phyloP scores from a whole-genome alignment of 2,113 vertebrate genomes.

The Chaetorhynchus papuensis region DNA sequence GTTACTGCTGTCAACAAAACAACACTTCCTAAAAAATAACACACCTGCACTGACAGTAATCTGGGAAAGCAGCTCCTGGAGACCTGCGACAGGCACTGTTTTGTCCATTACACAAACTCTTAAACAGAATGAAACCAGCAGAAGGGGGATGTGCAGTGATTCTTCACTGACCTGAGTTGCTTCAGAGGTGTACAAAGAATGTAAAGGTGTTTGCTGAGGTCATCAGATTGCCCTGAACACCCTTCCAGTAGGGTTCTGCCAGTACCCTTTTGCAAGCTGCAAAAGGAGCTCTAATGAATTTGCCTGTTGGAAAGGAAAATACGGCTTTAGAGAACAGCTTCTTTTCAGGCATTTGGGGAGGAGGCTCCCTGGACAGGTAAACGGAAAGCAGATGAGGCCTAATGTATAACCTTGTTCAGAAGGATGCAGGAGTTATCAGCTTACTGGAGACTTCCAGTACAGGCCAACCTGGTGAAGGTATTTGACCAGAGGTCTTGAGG shows the following conservation, averaged over 20 bases:
- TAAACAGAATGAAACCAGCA: background rate
- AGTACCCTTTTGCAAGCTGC: background rate
- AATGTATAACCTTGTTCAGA: background rate
- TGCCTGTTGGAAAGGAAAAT: background rate
- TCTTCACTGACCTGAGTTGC: background rate
- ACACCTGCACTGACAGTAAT: background rate
- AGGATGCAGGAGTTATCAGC: background rate
- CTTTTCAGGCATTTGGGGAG: background rate
- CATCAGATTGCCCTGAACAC: background rate
- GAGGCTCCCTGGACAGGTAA: background rate
- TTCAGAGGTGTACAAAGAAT: background rate
- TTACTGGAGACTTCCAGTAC: background rate
- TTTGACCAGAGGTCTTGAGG: background rate
- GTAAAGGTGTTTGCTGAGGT: background rate
- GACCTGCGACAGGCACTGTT: background rate
- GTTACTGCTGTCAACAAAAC: background rate
- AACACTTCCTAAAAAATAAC: background rate
- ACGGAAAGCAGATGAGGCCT: background rate
- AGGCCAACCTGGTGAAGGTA: background rate
- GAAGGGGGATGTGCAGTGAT: background rate
- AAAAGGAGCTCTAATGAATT: background rate
- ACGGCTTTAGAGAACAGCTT: background rate
- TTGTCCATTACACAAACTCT: background rate
- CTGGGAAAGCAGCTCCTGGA: background rate
- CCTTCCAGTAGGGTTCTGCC: background rate